These are phyloP conservation scores for Phycodurus eques DNA, from an alignment of 2,113 vertebrate genomes.

Conservation along the genomic window DNA sequence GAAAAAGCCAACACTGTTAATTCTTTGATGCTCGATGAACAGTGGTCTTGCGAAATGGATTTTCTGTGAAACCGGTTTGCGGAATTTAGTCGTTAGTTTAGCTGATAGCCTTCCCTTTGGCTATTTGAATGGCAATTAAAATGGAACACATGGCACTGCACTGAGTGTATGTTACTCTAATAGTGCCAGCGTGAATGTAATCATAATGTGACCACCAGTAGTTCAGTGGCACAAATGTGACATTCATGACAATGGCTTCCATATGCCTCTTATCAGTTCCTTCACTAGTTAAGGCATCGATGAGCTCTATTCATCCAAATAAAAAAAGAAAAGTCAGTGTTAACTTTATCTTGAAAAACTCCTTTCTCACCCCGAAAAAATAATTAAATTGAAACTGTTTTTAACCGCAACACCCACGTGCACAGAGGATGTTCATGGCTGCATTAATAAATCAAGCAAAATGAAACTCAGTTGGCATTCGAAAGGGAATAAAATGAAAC, in stretches of 20 bases:
- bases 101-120: background rate
- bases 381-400: background rate
- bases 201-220: background rate
- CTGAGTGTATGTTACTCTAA: background rate
- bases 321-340: background rate
- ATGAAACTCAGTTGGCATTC: slow-evolving; percentile 21
- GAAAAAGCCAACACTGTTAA: background rate
- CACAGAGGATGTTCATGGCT: slow-evolving; percentile 13
- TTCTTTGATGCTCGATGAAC: background rate
- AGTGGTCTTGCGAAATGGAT: background rate
- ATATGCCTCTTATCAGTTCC: background rate
- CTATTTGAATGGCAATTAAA: background rate
- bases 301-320: background rate
- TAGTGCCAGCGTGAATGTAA: background rate
- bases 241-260: background rate
- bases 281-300: background rate
- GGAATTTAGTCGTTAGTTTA: background rate
- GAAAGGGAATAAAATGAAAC: slow-evolving; percentile 19
- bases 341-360: background rate
- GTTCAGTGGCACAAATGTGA: background rate
- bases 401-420: slow-evolving; percentile 18
- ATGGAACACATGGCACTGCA: background rate
- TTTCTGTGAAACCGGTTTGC: background rate
- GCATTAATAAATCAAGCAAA: slow-evolving; percentile 39
- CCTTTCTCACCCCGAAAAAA: background rate